Evolutionary conservation across 1,140 invertebrate genomes (phyloP).

Genomic region (Drosophila saltans): DNA sequence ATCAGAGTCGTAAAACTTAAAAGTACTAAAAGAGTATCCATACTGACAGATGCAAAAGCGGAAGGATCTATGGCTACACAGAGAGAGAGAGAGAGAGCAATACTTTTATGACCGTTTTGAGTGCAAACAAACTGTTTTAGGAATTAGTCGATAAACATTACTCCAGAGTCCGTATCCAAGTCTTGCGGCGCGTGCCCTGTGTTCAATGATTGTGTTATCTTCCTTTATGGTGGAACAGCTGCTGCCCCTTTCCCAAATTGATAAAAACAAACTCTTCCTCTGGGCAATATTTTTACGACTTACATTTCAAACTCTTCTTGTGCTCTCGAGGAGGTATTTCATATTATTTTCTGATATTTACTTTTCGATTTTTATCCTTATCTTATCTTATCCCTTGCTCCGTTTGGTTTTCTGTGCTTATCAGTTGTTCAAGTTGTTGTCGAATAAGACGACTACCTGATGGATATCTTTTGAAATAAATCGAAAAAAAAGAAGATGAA

Average conservation of each 20-base stretch:
- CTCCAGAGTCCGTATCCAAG: not conserved
- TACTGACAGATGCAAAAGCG: slow-evolving; percentile 58
- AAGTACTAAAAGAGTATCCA: slow-evolving; percentile 3
- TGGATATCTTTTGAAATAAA: not conserved
- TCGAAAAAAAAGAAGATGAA: not conserved
- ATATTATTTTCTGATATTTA: slow-evolving; percentile 43
- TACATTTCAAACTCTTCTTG: slow-evolving; percentile 21
- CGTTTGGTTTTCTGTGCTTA: slow-evolving; percentile 16
- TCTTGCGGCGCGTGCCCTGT: slow-evolving; percentile 45
- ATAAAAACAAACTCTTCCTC: not conserved
- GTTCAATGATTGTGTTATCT: slow-evolving; percentile 37
- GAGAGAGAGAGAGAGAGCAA: slow-evolving; percentile 7
- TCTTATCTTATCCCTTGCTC: slow-evolving; percentile 59
- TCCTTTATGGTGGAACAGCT: slow-evolving; percentile 54
- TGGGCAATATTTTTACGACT: not conserved
- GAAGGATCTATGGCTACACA: slow-evolving; percentile 59
- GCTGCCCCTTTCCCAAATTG: slow-evolving; percentile 29
- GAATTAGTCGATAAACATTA: slow-evolving; percentile 36
- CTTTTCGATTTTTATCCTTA: slow-evolving; percentile 26
- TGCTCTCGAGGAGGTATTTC: slow-evolving; percentile 14
- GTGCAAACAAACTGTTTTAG: slow-evolving; percentile 47
- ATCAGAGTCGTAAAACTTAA: slow-evolving; percentile 64
- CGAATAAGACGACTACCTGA: slow-evolving; percentile 48
- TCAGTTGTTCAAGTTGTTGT: slow-evolving; percentile 21
- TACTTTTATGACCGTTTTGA: slow-evolving; percentile 60